Evolutionary conservation across 2,113 vertebrate genomes (phyloP).

Genomic region (Platysteira castanea): DNA sequence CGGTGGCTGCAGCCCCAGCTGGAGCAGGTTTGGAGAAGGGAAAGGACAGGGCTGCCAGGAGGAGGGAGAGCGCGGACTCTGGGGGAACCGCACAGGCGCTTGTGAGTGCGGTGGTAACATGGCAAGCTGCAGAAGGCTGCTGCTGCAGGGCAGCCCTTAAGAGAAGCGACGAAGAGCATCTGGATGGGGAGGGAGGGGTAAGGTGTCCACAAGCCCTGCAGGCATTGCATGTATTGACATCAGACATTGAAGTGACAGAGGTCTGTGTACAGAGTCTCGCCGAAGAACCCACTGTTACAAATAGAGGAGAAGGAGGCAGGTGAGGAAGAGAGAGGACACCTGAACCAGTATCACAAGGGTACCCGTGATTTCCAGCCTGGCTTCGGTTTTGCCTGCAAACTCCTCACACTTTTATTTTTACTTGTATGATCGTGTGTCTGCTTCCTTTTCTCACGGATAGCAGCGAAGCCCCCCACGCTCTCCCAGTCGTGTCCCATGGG

Average conservation of each 20-base stretch:
- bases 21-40: neutral
- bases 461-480: neutral
- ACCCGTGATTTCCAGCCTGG: neutral
- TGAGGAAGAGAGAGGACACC: neutral
- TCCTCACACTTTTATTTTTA: neutral
- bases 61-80: rapidly evolving
- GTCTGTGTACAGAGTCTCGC: neutral
- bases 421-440: neutral
- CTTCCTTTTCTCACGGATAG: neutral
- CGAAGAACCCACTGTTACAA: neutral
- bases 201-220: neutral
- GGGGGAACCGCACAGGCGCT: neutral
- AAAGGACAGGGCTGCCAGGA: neutral
- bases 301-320: neutral
- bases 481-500: rapidly evolving
- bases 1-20: neutral
- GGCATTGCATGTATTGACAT: neutral
- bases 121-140: neutral
- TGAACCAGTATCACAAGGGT: neutral
- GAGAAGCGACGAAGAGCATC: neutral
- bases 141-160: neutral
- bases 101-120: rapidly evolving
- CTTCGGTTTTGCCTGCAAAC: neutral
- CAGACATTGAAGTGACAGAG: neutral
- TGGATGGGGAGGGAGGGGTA: neutral